Conservation (phyloP, 2,113 vertebrate genomes). For the Heliornis fulica region DNA sequence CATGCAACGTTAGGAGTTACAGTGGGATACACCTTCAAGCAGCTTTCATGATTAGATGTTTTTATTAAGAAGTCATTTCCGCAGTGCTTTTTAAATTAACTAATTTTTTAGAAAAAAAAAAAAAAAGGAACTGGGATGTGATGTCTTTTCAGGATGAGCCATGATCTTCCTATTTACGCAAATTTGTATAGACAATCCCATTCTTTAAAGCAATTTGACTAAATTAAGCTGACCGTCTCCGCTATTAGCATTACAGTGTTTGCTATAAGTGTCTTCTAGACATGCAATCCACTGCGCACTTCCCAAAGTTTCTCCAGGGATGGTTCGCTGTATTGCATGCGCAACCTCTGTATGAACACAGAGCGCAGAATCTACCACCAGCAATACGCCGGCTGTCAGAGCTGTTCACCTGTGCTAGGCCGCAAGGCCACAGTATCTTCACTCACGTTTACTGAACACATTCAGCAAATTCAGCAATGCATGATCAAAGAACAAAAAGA, state of each 20-base stretch:
- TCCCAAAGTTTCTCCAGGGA: background rate
- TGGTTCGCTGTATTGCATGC: background rate
- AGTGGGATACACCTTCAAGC: background rate
- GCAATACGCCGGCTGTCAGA: rapidly evolving
- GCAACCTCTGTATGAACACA: background rate
- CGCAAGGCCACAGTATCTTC: background rate
- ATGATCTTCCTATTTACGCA: background rate
- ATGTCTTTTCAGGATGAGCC: background rate
- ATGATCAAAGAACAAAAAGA: background rate
- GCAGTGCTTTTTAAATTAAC: background rate
- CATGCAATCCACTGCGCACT: background rate
- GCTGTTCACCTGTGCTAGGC: background rate
- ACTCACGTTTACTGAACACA: background rate
- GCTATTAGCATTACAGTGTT: background rate
- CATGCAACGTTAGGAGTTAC: background rate
- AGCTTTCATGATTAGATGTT: background rate
- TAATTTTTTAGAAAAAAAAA: background rate
- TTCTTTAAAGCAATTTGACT: background rate
- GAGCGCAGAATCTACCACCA: background rate
- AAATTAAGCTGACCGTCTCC: background rate
- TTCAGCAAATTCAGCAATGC: background rate
- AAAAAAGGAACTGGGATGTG: background rate
- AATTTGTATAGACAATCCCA: background rate
- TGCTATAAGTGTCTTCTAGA: background rate
- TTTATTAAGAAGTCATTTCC: slow-evolving; percentile 30